Evolutionary conservation across 2,888 invertebrate species (phyloP), one percentile per base, ranked within the genome.

Genomic region (Patella depressa): DNA sequence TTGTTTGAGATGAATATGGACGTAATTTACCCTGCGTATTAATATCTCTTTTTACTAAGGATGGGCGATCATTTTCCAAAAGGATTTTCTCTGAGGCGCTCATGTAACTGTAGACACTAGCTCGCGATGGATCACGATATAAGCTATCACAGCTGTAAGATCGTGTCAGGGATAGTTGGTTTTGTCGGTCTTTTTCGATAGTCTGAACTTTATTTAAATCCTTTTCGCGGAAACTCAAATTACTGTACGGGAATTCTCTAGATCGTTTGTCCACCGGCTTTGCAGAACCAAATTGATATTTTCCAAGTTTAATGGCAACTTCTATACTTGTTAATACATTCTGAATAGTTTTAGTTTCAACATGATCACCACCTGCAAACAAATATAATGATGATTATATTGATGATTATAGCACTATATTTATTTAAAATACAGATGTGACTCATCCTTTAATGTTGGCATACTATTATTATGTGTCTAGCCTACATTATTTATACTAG

Each of bases 311-410:
- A 12, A 88, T 72, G 1, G 84, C 81, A n/a, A 86, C 83, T 71
- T 88, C 87, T 53, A 88, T 77, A 53, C 83, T 83, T 70, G 84
- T 87, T 24, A 89, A 80, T 34, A 82, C 84, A 53, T 86, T 80
- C 54, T 86, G 79, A 0, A 86, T 85, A 55, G 81, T 80, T 53
- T 83, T 79, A 0, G 88, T 88, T 57, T 84, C 83, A 15, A 82
- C 82, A 71, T 89, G 86, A 29, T 86, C 83, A 9, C 85, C 85
- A 29, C 88, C 89, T 88, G 84, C 12, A 85, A 45, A 1, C 9
- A 45, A 45, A 45, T 5, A 9, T 45, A 45, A 45, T 45, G 45
- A 45, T 9, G 45, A 45, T 45, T 5, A 45, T 45, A 45, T 45
- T 45, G 45, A 45, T 9, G 45, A 9, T 45, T 45, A 45, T 9